Percentiles rank a stretch among this genome's conserved stretches.
Evolutionary conservation across 2,113 vertebrate species (phyloP).

Genomic region (Herpetotheres cachinnans): DNA sequence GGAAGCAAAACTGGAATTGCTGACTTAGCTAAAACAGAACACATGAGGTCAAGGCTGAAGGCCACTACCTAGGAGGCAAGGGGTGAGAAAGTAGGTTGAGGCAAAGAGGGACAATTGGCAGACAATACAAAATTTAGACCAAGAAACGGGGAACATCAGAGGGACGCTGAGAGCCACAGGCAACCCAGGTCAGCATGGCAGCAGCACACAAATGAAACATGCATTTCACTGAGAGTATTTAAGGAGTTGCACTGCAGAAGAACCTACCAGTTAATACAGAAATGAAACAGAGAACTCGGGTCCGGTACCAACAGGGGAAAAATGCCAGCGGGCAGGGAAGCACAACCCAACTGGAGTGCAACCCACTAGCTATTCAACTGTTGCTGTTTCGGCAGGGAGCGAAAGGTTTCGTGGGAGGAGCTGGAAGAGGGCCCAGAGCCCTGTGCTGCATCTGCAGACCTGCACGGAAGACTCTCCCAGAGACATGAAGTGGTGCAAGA

Average conservation of each 20-base stretch:
- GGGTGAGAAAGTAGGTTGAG: background rate
- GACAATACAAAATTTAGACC: background rate
- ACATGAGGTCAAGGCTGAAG: background rate
- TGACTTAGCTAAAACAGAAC: background rate
- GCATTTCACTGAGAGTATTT: background rate
- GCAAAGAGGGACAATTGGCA: background rate
- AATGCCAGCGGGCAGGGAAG: background rate
- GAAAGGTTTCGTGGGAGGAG: background rate
- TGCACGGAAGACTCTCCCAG: background rate
- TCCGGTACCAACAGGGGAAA: background rate
- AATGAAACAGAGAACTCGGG: background rate
- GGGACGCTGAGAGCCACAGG: background rate
- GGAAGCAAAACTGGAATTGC: background rate
- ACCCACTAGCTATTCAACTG: background rate
- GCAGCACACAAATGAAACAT: background rate
- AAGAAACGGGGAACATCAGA: background rate
- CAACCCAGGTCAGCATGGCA: background rate
- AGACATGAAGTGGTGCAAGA: background rate
- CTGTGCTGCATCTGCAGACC: background rate
- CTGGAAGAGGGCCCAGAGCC: background rate
- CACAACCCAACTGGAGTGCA: background rate
- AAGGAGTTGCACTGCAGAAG: background rate
- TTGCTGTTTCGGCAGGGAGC: background rate
- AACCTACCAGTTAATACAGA: background rate
- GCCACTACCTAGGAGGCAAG: background rate